Conservation (phyloP, 2,797 vertebrate genomes). For the Gallinago solitaria region DNA sequence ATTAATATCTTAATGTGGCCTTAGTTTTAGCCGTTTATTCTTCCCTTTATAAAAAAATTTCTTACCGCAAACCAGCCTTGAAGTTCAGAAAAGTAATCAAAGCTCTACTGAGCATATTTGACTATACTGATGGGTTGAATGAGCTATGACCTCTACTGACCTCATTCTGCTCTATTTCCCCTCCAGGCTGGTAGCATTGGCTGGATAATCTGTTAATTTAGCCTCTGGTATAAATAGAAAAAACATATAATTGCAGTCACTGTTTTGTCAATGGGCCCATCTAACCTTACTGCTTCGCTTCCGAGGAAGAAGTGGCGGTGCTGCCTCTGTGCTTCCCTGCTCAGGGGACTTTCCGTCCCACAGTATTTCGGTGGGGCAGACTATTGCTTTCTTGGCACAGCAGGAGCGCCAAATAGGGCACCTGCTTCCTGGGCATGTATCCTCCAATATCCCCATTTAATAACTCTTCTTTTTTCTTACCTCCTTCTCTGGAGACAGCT, state of each 20-base stretch:
- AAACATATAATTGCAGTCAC: neutral
- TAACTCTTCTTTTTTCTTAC: neutral
- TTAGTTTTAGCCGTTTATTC: conserved; percentile 13
- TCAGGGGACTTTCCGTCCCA: neutral
- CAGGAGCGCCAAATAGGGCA: neutral
- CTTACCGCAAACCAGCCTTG: neutral
- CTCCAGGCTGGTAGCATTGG: conserved; percentile 1
- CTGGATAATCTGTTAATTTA: conserved; percentile 45
- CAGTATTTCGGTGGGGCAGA: neutral
- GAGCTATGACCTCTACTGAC: neutral
- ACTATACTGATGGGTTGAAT: conserved; percentile 2
- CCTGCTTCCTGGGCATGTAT: neutral
- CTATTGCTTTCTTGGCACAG: neutral
- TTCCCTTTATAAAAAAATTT: neutral
- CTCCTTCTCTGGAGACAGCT: neutral
- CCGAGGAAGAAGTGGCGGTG: neutral
- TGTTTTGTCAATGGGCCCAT: neutral
- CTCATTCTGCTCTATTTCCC: conserved; percentile 33
- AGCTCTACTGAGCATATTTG: conserved; percentile 37
- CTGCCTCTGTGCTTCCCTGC: neutral
- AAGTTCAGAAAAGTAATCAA: conserved; percentile 38
- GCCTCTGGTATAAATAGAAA: conserved; percentile 15
- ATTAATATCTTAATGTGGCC: neutral
- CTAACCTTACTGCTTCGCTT: neutral
- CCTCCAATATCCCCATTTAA: neutral